Evolutionary conservation across 2,888 invertebrate genomes (phyloP).

Genomic region (Phyllotreta striolata): DNA sequence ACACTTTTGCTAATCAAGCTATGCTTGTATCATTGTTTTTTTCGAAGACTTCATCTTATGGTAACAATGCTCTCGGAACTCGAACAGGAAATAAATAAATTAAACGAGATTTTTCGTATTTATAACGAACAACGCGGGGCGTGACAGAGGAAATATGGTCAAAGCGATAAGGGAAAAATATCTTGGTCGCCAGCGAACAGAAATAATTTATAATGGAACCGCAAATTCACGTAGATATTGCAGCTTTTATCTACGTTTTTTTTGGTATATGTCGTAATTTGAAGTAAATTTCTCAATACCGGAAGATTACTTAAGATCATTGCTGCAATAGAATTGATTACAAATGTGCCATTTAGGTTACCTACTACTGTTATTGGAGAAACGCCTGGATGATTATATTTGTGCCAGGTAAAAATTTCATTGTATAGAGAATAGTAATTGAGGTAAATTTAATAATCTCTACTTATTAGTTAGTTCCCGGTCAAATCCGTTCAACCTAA

Average conservation of each 20-base stretch:
- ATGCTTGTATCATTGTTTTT: background rate
- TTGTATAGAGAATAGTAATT: too few relatives aligned
- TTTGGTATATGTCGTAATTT: conserved; percentile 3
- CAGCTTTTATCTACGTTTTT: conserved; percentile 16
- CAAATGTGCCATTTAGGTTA: too few relatives aligned
- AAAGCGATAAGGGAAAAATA: conserved; percentile 40
- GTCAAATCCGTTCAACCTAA: too few relatives aligned
- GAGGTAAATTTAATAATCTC: too few relatives aligned
- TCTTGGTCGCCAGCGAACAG: conserved; percentile 29
- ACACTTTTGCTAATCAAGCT: background rate
- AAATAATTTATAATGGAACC: conserved; percentile 14
- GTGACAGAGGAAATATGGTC: conserved; percentile 43
- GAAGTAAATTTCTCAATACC: too few relatives aligned
- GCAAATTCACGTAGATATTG: conserved; percentile 24
- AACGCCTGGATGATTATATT: too few relatives aligned
- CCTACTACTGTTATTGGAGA: too few relatives aligned
- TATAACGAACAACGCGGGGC: conserved; percentile 39
- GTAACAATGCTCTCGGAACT: conserved; percentile 1
- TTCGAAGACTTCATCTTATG: background rate
- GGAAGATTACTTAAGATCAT: too few relatives aligned
- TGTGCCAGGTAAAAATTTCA: too few relatives aligned
- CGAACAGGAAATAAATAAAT: conserved; percentile 19
- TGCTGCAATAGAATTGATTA: too few relatives aligned
- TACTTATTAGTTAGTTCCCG: too few relatives aligned
- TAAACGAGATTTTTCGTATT: conserved; percentile 33